These are phyloP conservation scores for Proales similis DNA, from an alignment of 1,140 invertebrate species.

Conservation along the genomic window DNA sequence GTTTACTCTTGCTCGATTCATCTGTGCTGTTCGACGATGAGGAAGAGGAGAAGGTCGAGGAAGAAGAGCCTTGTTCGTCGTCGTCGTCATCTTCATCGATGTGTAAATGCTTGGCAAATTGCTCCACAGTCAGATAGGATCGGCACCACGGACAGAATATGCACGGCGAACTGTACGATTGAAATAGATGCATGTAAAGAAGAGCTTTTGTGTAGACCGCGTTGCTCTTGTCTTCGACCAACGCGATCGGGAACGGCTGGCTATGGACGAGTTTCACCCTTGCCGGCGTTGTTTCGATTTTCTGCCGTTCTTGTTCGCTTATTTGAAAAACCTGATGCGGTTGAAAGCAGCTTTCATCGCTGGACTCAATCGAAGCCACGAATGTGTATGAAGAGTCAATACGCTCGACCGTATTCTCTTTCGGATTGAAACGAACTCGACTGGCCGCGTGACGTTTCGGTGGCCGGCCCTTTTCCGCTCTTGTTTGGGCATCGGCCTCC, in stretches of 20 bases:
- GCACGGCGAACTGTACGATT: conserved; percentile 15
- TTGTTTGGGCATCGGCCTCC: too few species aligned
- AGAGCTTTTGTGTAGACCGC: conserved; percentile 28
- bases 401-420: too few species aligned
- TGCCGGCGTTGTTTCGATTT: too few species aligned
- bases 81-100: conserved; percentile 24
- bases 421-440: too few species aligned
- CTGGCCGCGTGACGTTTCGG: too few species aligned
- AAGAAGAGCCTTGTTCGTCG: conserved; percentile 3
- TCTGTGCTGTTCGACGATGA: conserved; percentile 1
- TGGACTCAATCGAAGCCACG: too few species aligned
- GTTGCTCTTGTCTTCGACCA: conserved; percentile 35
- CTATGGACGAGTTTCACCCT: conserved; percentile 14
- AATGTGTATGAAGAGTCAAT: too few species aligned
- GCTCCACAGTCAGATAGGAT: conserved; percentile 1
- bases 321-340: too few species aligned
- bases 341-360: too few species aligned
- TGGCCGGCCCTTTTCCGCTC: too few species aligned
- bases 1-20: conserved; percentile 13
- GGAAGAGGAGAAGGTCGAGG: too few species aligned
- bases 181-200: conserved; percentile 21
- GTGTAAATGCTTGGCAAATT: conserved; percentile 29
- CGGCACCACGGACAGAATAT: conserved; percentile 23
- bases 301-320: too few species aligned
- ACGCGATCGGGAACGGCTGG: conserved; percentile 21